Conservation (phyloP, 2,113 vertebrate genomes). For the Apteryx mantelli region DNA sequence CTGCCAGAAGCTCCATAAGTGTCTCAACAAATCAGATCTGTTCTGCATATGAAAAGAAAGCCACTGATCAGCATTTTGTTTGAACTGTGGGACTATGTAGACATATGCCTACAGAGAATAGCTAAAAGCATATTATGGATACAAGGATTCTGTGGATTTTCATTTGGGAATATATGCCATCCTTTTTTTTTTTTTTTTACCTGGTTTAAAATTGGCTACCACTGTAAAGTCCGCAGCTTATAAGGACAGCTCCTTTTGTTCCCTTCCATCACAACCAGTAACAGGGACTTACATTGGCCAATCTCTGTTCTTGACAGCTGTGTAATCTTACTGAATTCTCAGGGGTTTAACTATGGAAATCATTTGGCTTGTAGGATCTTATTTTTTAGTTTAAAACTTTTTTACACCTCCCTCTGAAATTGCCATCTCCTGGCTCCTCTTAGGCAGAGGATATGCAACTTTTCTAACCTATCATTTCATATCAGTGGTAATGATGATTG, state of each 20-base stretch:
- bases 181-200: neutral
- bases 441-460: slow-evolving; percentile 9
- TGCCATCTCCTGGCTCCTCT: neutral
- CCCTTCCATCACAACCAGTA: neutral
- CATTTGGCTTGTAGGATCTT: neutral
- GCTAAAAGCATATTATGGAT: neutral
- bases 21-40: neutral
- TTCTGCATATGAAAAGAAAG: neutral
- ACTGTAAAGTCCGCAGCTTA: neutral
- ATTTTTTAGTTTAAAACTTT: slow-evolving; percentile 39
- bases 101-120: neutral
- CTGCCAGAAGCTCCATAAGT: neutral
- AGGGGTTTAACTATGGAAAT: slow-evolving; percentile 54
- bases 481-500: slow-evolving; percentile 36
- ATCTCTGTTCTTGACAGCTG: slow-evolving; percentile 41
- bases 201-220: neutral
- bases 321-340: slow-evolving; percentile 14
- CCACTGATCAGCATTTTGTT: neutral
- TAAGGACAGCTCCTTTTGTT: neutral
- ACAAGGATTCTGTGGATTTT: neutral
- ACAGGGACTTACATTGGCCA: neutral
- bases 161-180: neutral
- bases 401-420: slow-evolving; percentile 38
- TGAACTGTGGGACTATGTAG: neutral
- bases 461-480: slow-evolving; percentile 4